Percentiles rank a stretch among this genome's conserved stretches.
Conservation (phyloP, 2,888 invertebrate species). For the Netelia inedita region DNA sequence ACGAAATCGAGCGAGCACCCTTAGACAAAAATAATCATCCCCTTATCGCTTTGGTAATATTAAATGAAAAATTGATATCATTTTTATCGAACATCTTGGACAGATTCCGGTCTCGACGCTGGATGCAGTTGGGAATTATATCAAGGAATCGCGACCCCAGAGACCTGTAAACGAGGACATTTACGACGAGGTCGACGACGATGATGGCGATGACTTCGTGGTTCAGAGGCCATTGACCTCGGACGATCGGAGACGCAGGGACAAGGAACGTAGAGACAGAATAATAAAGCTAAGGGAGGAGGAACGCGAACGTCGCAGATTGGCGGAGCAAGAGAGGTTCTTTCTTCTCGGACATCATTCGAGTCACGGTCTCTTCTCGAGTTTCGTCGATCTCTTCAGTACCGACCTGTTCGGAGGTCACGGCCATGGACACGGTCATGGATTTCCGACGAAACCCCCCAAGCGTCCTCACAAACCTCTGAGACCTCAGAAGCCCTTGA, state of each 20-base stretch:
- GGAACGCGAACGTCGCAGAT: conserved; percentile 55
- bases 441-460: conserved; percentile 52
- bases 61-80: conserved; percentile 3
- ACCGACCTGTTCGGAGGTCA: conserved; percentile 44
- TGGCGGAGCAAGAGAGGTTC: conserved; percentile 67
- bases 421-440: conserved; percentile 59
- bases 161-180: conserved; percentile 56
- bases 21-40: not conserved
- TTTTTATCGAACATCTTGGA: conserved; percentile 3
- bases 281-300: conserved; percentile 45
- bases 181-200: conserved; percentile 1
- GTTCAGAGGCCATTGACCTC: conserved; percentile 61
- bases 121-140: conserved; percentile 78
- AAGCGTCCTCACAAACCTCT: conserved; percentile 52
- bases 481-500: conserved; percentile 31
- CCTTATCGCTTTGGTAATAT: not conserved
- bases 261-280: conserved; percentile 70
- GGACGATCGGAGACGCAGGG: conserved; percentile 61
- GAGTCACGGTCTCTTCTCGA: conserved; percentile 40
- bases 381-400: conserved; percentile 58
- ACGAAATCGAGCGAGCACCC: not conserved
- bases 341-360: conserved; percentile 48
- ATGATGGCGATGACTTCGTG: conserved; percentile 10
- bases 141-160: conserved; percentile 75
- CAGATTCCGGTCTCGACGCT: conserved; percentile 81